These are phyloP conservation scores for Spisula subtruncata DNA, from an alignment of 2,888 invertebrate species.

Conservation along the genomic window DNA sequence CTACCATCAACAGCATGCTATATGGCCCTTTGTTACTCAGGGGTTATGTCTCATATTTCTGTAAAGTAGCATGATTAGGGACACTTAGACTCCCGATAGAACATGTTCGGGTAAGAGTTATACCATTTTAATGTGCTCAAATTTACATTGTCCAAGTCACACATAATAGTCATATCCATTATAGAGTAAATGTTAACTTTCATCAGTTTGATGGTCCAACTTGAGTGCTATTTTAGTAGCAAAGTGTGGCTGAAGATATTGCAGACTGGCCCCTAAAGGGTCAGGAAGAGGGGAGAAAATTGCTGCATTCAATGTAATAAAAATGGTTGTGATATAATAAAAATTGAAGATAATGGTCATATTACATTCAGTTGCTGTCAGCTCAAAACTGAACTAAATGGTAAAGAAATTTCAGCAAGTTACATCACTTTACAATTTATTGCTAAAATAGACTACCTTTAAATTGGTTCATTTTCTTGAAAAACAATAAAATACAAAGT, in stretches of 20 bases:
- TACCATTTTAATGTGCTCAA: not conserved
- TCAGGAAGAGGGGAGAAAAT: slow-evolving; percentile 58
- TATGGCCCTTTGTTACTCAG: not conserved
- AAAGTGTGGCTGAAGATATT: slow-evolving; percentile 15
- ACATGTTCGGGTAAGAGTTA: not conserved
- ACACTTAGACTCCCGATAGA: not conserved
- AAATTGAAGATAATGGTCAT: slow-evolving; percentile 39
- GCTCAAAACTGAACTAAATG: slow-evolving; percentile 13
- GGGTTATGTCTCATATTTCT: not conserved
- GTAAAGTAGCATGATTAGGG: slow-evolving; percentile 3
- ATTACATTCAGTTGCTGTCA: slow-evolving; percentile 4
- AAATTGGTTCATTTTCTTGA: slow-evolving; percentile 50
- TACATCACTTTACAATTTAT: not conserved
- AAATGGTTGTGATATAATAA: slow-evolving; percentile 36
- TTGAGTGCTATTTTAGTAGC: slow-evolving; percentile 8
- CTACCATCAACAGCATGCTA: not conserved
- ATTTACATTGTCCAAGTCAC: not conserved
- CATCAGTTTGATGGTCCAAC: not conserved
- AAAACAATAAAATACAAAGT: slow-evolving; percentile 39
- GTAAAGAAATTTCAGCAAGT: not conserved
- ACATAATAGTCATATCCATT: not conserved
- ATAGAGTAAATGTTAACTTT: slow-evolving; percentile 11
- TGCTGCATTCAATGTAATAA: slow-evolving; percentile 40
- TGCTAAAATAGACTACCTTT: not conserved
- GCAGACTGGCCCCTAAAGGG: slow-evolving; percentile 42